Base-by-base conservation (phyloP, 2,888 invertebrate genomes). In the Troides helena region DNA sequence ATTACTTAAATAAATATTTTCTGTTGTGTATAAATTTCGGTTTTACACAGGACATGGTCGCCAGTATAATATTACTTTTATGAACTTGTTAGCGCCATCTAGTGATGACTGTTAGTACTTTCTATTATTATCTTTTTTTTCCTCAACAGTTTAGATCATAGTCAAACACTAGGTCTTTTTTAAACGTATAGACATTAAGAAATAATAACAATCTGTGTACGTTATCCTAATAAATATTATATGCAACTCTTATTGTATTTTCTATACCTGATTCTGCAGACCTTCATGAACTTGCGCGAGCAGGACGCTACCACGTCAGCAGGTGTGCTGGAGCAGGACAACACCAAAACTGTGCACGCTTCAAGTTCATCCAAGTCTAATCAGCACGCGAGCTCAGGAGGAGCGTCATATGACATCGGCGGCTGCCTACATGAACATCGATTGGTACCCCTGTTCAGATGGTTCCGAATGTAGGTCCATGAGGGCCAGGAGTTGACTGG, bases 181-280 rank as follows among this genome's bases (percentile, higher is more conserved):
- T 39, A 39, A 39, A 39, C 10, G 8, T 10, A 39, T 10, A 10
- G 39, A 39, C 10, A 39, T 39, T 10, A 39, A 1, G 39, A 39
- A 39, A 39, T 39, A 39, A 39, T 39, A 10, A 39, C 39, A 7
- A 39, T 39, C 8, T 39, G 7, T 10, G 39, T 39, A 10, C 30
- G 3, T 30, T 39, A 10, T 39, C 39, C 6, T 39, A 1, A 10
- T 39, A 39, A 39, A 39, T 7, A 39, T 39, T 39, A 39, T 39
- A 8, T 10, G 1, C 0, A 39, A 39, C 8, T 39, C 8, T 39
- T 39, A 39, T 39, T 39, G 39, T 39, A 60, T 62, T 71, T 73
- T 70, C 74, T 70, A 79, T 89, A 89, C 89, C 88, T 89, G 89
- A 87, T 87, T 78, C 73, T 76, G 83, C 81, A 79, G 76, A 80